Evolutionary conservation across 2,888 invertebrate genomes (phyloP).

Genomic region (Ischnura elegans): DNA sequence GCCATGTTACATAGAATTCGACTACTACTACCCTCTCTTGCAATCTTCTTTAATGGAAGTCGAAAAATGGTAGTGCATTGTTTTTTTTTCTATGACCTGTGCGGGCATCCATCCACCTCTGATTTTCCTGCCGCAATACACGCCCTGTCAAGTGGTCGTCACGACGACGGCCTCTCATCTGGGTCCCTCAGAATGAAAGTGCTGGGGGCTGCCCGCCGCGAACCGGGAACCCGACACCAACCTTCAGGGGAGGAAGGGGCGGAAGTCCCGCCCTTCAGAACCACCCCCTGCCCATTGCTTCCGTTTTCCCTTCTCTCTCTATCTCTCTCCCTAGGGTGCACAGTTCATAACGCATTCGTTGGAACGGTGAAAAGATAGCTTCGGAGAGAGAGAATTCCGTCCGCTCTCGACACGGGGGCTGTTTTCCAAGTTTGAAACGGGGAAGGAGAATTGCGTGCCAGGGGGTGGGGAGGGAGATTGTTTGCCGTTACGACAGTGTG

Average conservation of each 20-base stretch:
- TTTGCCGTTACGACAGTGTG: too few relatives aligned
- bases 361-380: slow-evolving; percentile 14
- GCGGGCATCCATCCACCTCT: too few relatives aligned
- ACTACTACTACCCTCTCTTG: too few relatives aligned
- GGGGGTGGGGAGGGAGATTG: neutral
- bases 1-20: too few relatives aligned
- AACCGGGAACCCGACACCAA: slow-evolving; percentile 14
- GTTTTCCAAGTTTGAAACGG: neutral
- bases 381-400: neutral
- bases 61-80: too few relatives aligned
- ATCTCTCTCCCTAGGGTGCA: slow-evolving; percentile 21
- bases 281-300: neutral
- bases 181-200: neutral
- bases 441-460: neutral
- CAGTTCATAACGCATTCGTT: slow-evolving; percentile 2
- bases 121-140: too few relatives aligned
- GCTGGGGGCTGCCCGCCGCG: neutral
- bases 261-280: neutral
- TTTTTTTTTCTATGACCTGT: too few relatives aligned
- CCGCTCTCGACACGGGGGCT: slow-evolving; percentile 19
- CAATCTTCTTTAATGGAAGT: too few relatives aligned
- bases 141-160: too few relatives aligned
- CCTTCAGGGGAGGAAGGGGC: neutral
- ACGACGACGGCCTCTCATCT: neutral
- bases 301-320: neutral